A percentile compares a stretch with the other conserved stretches of the same genome.
phyloP scores from a whole-genome alignment of 2,888 invertebrate genomes.

The Automeris io region DNA sequence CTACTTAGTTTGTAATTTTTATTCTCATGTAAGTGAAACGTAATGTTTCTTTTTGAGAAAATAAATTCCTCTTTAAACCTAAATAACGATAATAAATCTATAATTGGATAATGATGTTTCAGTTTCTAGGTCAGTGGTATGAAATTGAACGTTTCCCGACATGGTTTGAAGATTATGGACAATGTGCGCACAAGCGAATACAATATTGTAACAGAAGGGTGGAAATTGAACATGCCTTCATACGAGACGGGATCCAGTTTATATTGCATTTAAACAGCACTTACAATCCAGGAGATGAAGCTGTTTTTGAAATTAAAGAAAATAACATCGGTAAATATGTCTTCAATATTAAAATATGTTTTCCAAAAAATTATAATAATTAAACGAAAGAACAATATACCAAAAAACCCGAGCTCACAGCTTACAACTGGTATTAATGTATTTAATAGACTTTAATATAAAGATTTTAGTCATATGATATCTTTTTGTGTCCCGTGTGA shows the following conservation, averaged over 20 bases:
- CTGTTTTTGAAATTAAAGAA: conserved; percentile 44
- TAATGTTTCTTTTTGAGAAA: no score
- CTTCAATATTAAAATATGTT: background rate
- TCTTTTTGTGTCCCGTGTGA: no score
- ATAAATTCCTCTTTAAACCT: no score
- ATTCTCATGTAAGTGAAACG: no score
- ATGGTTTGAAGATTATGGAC: conserved; percentile 52
- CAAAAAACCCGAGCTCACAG: no score
- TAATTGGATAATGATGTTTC: conserved; percentile 22
- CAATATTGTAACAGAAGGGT: conserved; percentile 48
- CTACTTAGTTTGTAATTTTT: no score
- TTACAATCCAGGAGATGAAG: conserved; percentile 54
- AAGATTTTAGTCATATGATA: no score
- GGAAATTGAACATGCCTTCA: conserved; percentile 50
- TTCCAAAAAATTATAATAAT: background rate
- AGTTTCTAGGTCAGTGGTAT: conserved; percentile 65
- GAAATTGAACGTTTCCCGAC: conserved; percentile 55
- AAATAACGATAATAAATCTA: no score
- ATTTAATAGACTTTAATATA: no score
- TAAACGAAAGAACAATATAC: background rate
- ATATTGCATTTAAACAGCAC: conserved; percentile 52
- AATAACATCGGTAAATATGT: conserved; percentile 50
- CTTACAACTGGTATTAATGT: no score
- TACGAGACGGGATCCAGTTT: conserved; percentile 45
- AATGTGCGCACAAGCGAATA: conserved; percentile 52